Conservation (phyloP, 2,888 invertebrate genomes). For the Sphecodes monilicornis region DNA sequence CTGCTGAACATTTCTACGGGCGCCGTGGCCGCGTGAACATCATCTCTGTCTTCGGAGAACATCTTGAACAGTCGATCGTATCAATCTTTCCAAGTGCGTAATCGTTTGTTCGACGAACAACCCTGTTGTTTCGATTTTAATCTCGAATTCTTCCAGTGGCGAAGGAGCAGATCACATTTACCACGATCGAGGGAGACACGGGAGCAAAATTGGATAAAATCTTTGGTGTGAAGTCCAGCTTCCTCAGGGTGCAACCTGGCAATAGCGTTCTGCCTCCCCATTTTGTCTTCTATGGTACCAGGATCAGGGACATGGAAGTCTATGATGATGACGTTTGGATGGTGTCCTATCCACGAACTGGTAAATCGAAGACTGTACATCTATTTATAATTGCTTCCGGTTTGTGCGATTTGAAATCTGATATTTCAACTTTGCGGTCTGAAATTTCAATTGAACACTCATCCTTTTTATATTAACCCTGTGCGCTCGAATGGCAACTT, state of each 20-base stretch:
- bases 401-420: too few relatives aligned
- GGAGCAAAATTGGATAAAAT: slow-evolving; percentile 88
- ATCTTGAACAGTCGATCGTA: background rate
- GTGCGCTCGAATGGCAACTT: too few relatives aligned
- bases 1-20: slow-evolving; percentile 56
- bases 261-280: slow-evolving; percentile 89
- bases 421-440: too few relatives aligned
- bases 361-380: slow-evolving; percentile 83
- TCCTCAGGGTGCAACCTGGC: slow-evolving; percentile 91
- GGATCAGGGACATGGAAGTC: slow-evolving; percentile 90
- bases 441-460: too few relatives aligned
- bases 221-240: slow-evolving; percentile 89
- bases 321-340: slow-evolving; percentile 93
- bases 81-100: background rate
- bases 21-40: slow-evolving; percentile 43
- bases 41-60: background rate
- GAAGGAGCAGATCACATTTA: slow-evolving; percentile 84
- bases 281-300: slow-evolving; percentile 89
- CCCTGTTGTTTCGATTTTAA: background rate
- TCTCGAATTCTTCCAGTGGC: slow-evolving; percentile 51
- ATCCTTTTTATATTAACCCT: too few relatives aligned
- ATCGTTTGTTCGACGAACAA: background rate
- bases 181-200: slow-evolving; percentile 87
- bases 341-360: slow-evolving; percentile 95
- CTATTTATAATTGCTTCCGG: too few relatives aligned